Conservation (phyloP, 2,797 vertebrate genomes). For the Sylvia borin region DNA sequence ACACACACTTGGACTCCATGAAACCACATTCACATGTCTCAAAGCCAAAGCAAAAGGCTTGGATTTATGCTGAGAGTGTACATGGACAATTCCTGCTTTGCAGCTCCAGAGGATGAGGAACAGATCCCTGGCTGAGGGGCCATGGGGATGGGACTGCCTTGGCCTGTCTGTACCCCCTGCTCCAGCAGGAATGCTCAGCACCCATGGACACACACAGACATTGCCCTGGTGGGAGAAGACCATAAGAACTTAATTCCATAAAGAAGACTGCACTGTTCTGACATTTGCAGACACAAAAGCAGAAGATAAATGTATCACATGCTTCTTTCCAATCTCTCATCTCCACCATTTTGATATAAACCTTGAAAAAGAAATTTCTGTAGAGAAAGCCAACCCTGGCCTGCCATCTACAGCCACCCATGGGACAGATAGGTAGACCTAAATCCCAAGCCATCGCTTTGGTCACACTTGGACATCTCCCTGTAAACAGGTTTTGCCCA, state of each 20-base stretch:
- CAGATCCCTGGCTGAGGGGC: background rate
- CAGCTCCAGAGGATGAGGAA: background rate
- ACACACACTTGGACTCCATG: background rate
- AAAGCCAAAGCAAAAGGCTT: background rate
- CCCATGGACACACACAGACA: background rate
- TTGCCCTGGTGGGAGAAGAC: accelerated
- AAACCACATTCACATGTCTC: background rate
- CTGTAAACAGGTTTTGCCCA: background rate
- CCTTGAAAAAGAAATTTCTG: background rate
- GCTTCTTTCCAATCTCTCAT: background rate
- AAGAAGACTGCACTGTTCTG: background rate
- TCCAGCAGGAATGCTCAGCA: background rate
- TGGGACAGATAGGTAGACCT: no score
- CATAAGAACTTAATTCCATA: background rate
- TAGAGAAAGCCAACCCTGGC: background rate
- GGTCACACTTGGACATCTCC: background rate
- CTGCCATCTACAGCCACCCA: background rate
- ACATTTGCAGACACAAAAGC: background rate
- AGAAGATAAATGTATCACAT: background rate
- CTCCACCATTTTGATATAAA: background rate
- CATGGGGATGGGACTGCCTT: background rate
- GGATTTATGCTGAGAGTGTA: background rate
- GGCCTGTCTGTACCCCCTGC: background rate
- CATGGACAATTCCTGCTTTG: background rate
- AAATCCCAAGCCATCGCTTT: background rate